Evolutionary conservation across 1,140 invertebrate genomes (phyloP), one percentile per base, ranked within the genome.

Genomic region (Ceratosolen fusciceps): DNA sequence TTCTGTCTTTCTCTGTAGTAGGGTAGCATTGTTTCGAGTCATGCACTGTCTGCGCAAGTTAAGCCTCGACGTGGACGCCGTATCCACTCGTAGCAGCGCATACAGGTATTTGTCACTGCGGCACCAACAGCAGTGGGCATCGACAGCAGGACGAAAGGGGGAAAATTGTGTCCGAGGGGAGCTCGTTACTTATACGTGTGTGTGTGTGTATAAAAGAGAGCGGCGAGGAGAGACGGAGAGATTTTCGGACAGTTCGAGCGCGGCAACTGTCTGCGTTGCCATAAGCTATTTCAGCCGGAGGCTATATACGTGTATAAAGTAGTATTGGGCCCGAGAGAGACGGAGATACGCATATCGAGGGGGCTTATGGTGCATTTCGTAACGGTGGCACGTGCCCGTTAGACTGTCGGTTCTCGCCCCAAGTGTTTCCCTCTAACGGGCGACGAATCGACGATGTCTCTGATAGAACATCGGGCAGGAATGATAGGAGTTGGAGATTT

Each of bases 321-420:
- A 43, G 1, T n/a, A n/a, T n/a, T 10, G 2, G 74, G 72, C 56
- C n/a, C 68, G 26, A 65, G 37, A 71, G 60, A 71, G 65, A 73
- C 29, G 52, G 49, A 24, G 37, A 26, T 39, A 43, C 60, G 26
- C 24, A 68, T 43, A 62, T 73, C 68, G 29, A 21, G 70, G 70
- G 74, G 70, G 62, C 29, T 71, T 76, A 68, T 47, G 73, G 82
- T 81, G 82, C 81, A 82, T 80, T 82, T 81, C 71, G 83, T 82
- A 84, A 86, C 82, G 82, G 84, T 82, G 85, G 84, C 85, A 85
- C 85, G 85, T 83, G 86, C 85, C 84, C 83, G 86, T 87, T 86
- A 80, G 65, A 75, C 54, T 67, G 24, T 26, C 58, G 29, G 4
- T 39, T 24, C 47, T 65, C 54, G 43, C 58, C 34, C 65, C 52